Base-by-base conservation (phyloP, 2,113 vertebrate species). In the Calidris pugnax region DNA sequence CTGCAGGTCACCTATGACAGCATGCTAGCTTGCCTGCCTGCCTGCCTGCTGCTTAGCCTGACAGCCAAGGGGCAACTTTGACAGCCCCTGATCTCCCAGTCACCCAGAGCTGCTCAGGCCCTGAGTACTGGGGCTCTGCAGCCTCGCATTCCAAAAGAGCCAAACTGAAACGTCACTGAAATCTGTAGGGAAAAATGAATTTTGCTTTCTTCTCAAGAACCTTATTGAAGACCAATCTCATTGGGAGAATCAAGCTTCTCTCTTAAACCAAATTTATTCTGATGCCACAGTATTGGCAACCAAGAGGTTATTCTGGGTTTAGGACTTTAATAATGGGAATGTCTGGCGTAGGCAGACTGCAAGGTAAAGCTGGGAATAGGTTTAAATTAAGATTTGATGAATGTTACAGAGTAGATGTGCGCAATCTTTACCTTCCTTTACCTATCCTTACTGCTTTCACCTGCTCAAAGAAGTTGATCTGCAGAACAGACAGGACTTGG, bases 71-170 rank as follows among this genome's bases (percentile, higher is more conserved):
- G 47, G 12, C 28, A 60, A 6, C 12, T 89, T 27, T 72, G 28
- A 6, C 35, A 48, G 35, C 10, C 19, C 8, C 4, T 1, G 0
- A 7, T 30, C 24, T 72, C 17, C 19, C 26, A 71, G 47, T 47
- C 7, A 41, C 15, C 15, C 50, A 66, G 55, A 60, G 16, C 8
- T 66, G 7, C 16, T 55, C 35, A 45, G 26, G 27, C 16, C 10
- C 24, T 1, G 0, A 35, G 33, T 1, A 0, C 28, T 60, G 35
- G 15, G 14, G 9, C 9, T 66, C 45, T 35, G 9, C 14, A 53
- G 6, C 20, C 10, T 67, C 10, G 30, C 9, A 2, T 75, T 75
- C 20, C n/a, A 56, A 80, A 89, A 79, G 4, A 56, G 6, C 60
- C 2, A 73, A 60, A 57, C 7, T 19, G 39, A 77, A 69, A 48